These are phyloP conservation scores for Nettapus auritus DNA, from an alignment of 2,113 vertebrate genomes.

Conservation along the genomic window DNA sequence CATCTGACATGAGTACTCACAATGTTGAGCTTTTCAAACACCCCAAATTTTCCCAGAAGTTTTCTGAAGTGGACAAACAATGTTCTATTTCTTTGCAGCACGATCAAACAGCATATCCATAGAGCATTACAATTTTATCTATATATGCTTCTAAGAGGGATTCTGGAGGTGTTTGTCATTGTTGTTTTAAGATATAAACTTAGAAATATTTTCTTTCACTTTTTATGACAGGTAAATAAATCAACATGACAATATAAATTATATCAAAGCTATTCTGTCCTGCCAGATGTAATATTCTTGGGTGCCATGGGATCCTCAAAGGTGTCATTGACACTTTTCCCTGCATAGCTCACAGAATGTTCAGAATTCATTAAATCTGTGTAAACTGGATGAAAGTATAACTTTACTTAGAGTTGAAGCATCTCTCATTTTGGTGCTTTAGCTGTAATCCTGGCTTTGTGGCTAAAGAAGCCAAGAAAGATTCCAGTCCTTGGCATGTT, in stretches of 20 bases:
- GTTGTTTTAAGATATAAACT: background rate
- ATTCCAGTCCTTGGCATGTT: background rate
- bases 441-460: background rate
- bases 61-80: accelerated
- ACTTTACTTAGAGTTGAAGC: background rate
- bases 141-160: background rate
- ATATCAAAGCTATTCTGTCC: background rate
- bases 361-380: background rate
- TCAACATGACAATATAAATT: background rate
- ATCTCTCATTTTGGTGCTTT: background rate
- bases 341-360: background rate
- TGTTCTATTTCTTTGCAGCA: background rate
- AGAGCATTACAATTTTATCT: background rate
- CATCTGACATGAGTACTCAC: background rate
- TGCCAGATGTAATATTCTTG: background rate
- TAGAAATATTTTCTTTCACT: background rate
- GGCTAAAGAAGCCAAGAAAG: background rate
- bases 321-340: background rate
- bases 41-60: accelerated
- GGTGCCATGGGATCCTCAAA: background rate
- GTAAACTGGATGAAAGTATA: background rate
- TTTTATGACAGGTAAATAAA: background rate
- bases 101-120: background rate
- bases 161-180: background rate
- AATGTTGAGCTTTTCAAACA: background rate